Evolutionary conservation across 1,140 invertebrate species (phyloP).

Genomic region (Thaumatotibia leucotreta): DNA sequence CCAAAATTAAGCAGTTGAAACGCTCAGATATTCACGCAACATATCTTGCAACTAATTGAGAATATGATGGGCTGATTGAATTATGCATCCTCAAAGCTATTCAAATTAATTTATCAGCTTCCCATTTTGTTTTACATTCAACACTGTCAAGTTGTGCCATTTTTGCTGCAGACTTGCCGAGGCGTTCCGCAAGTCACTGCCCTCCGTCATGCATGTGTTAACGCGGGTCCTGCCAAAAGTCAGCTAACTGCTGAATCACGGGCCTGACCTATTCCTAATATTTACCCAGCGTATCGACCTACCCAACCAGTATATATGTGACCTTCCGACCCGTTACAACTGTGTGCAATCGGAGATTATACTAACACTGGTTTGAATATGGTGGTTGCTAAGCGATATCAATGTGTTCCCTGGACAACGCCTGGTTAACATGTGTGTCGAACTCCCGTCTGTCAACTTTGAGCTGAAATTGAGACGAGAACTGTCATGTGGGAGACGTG

Average conservation of each 20-base stretch:
- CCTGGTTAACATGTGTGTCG: slow-evolving; percentile 12
- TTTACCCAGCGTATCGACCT: not conserved
- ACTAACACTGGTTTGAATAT: not conserved
- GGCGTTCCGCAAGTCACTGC: slow-evolving; percentile 7
- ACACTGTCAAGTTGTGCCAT: not conserved
- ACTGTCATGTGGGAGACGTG: not conserved
- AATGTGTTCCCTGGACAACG: not conserved
- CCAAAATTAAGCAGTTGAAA: too few relatives aligned
- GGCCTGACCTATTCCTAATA: not conserved
- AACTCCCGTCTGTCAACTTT: slow-evolving; percentile 6
- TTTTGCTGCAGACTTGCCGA: slow-evolving; percentile 1
- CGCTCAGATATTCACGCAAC: too few relatives aligned
- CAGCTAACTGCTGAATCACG: slow-evolving; percentile 5
- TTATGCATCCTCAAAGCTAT: not conserved
- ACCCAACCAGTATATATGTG: not conserved
- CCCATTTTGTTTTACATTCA: not conserved
- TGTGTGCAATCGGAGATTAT: not conserved
- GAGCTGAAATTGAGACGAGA: slow-evolving; percentile 2
- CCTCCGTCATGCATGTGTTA: slow-evolving; percentile 12
- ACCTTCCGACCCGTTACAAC: not conserved
- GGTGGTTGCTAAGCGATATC: not conserved
- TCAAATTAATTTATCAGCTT: not conserved
- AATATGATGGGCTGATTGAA: too few relatives aligned
- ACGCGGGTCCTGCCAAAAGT: not conserved
- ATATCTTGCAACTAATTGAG: too few relatives aligned